Conservation (phyloP, 2,888 invertebrate genomes). For the Pachymerium ferrugineum region DNA sequence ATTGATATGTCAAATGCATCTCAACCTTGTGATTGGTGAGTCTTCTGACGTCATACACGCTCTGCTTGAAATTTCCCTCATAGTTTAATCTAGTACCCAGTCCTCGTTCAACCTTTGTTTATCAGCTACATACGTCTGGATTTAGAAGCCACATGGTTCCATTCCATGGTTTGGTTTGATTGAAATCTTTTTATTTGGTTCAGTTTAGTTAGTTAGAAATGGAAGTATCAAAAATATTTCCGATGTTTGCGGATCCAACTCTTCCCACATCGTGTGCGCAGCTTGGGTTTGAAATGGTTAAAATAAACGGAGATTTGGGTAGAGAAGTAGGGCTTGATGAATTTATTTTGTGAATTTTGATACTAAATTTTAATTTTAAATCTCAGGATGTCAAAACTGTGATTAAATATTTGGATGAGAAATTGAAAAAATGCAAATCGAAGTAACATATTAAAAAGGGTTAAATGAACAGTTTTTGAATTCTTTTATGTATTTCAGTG, state of each 20-base stretch:
- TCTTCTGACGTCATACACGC: too few species aligned
- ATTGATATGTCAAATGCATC: too few species aligned
- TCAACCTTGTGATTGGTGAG: too few species aligned
- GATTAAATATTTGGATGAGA: not conserved
- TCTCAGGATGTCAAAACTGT: not conserved
- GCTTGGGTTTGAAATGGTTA: not conserved
- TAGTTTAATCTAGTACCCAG: too few species aligned
- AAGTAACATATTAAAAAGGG: not conserved
- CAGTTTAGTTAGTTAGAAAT: too few species aligned
- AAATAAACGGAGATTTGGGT: not conserved
- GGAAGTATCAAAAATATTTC: too few species aligned
- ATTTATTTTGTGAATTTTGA: not conserved
- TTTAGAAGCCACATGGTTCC: too few species aligned
- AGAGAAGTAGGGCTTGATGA: not conserved
- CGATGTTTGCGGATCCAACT: not conserved
- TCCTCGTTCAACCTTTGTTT: too few species aligned
- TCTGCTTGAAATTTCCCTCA: too few species aligned
- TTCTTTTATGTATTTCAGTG: not conserved
- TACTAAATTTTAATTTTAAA: not conserved
- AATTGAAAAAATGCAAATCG: not conserved
- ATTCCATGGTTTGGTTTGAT: too few species aligned
- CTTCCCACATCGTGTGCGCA: not conserved
- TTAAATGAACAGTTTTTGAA: not conserved
- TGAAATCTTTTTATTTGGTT: too few species aligned
- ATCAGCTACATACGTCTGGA: too few species aligned